These are phyloP conservation scores for Nematolebias whitei DNA, from an alignment of 2,113 vertebrate genomes.

Conservation along the genomic window DNA sequence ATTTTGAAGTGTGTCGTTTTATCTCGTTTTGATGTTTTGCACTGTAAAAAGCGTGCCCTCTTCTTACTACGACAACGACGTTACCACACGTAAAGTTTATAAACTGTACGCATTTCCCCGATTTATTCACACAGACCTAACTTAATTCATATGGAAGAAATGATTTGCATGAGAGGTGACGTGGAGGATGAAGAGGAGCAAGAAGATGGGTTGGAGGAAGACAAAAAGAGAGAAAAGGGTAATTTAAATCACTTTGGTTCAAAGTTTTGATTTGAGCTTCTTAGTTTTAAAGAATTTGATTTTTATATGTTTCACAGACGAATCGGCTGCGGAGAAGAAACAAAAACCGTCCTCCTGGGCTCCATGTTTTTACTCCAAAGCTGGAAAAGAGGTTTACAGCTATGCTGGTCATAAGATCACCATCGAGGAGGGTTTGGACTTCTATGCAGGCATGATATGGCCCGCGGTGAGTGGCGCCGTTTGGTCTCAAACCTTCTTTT, in stretches of 20 bases:
- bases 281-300: neutral
- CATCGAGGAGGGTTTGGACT: constrained; percentile 68
- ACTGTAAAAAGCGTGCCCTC: too few relatives aligned
- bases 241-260: neutral
- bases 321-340: constrained; percentile 12
- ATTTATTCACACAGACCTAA: too few relatives aligned
- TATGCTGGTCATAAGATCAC: constrained; percentile 66
- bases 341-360: constrained; percentile 34
- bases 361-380: constrained; percentile 51
- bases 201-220: neutral
- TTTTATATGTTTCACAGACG: constrained; percentile 9
- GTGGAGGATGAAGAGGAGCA: constrained; percentile 14
- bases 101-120: too few relatives aligned
- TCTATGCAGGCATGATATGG: constrained; percentile 70
- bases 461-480: constrained; percentile 64
- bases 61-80: too few relatives aligned
- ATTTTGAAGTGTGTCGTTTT: too few relatives aligned
- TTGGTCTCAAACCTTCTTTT: too few relatives aligned
- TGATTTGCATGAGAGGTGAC: neutral
- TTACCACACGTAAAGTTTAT: too few relatives aligned
- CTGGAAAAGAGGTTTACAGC: constrained; percentile 55
- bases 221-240: constrained; percentile 17
- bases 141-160: constrained; percentile 11
- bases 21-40: too few relatives aligned
- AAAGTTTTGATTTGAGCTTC: neutral